Evolutionary conservation across 2,888 invertebrate species (phyloP).

Genomic region (Hecatera dysodea): DNA sequence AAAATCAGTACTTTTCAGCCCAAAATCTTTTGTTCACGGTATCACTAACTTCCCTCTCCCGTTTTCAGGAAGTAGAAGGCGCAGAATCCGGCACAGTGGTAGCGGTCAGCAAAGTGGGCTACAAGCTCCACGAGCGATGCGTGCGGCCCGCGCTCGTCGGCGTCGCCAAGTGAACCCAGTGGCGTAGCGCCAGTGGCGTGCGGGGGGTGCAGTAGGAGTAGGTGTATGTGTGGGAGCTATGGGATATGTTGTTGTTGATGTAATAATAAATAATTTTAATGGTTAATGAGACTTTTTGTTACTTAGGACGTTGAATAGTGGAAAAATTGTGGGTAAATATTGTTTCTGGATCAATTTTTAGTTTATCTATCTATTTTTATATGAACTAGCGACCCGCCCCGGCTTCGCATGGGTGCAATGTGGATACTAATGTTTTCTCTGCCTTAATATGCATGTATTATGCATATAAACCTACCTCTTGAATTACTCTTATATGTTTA

Average conservation of each 20-base stretch:
- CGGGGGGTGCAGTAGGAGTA: background rate
- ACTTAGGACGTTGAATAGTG: background rate
- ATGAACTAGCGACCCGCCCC: too few relatives aligned
- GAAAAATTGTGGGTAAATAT: too few relatives aligned
- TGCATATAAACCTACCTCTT: too few relatives aligned
- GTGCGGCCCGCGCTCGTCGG: conserved; percentile 99
- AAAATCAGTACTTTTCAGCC: too few relatives aligned
- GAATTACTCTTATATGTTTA: too few relatives aligned
- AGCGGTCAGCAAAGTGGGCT: conserved; percentile 98
- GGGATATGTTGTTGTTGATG: conserved; percentile 5
- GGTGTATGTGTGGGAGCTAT: background rate
- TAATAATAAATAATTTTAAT: conserved; percentile 18
- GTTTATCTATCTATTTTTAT: too few relatives aligned
- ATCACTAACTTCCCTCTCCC: background rate
- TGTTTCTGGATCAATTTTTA: too few relatives aligned
- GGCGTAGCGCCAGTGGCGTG: background rate
- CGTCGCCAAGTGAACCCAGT: conserved; percentile 93
- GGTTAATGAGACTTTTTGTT: background rate
- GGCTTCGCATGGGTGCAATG: too few relatives aligned
- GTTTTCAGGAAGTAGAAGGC: conserved; percentile 92
- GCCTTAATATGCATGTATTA: too few relatives aligned
- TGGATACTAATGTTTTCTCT: too few relatives aligned
- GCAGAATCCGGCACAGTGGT: conserved; percentile 97
- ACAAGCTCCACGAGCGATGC: conserved; percentile 97
- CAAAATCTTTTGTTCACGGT: too few relatives aligned